Conservation (phyloP, 2,888 invertebrate genomes). For the Arge pagana region DNA sequence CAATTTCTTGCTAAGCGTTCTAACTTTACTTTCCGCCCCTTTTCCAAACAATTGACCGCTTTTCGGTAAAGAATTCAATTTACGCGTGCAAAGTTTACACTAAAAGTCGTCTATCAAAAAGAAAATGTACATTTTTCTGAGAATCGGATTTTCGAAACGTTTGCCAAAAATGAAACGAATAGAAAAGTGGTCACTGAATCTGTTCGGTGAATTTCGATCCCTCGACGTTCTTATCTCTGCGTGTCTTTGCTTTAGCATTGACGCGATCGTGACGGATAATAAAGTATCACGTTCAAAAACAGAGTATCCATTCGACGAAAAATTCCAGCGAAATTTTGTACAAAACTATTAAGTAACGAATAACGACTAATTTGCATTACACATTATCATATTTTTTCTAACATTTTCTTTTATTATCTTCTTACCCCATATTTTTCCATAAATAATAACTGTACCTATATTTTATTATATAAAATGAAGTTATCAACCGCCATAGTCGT, state of each 20-base stretch:
- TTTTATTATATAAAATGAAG: conserved; percentile 39
- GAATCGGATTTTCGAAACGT: no score
- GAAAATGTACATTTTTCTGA: no score
- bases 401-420: no score
- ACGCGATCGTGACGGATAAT: no score
- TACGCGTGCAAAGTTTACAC: no score
- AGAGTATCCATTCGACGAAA: conserved; percentile 19
- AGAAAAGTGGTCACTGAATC: no score
- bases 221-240: conserved; percentile 3
- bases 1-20: conserved; percentile 18
- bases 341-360: conserved; percentile 42
- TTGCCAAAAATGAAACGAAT: no score
- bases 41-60: conserved; percentile 23
- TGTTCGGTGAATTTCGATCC: conserved; percentile 17
- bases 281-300: neutral
- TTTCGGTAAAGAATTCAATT: no score
- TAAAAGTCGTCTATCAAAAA: no score
- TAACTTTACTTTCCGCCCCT: conserved; percentile 25
- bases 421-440: conserved; percentile 33
- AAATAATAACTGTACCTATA: conserved; percentile 32
- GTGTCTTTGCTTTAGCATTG: conserved; percentile 11
- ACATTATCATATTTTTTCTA: no score
- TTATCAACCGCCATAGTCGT: conserved; percentile 17
- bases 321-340: conserved; percentile 36
- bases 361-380: conserved; percentile 29